Evolutionary conservation across 2,797 vertebrate genomes (phyloP).

Genomic region (Cirrhinus mrigala): DNA sequence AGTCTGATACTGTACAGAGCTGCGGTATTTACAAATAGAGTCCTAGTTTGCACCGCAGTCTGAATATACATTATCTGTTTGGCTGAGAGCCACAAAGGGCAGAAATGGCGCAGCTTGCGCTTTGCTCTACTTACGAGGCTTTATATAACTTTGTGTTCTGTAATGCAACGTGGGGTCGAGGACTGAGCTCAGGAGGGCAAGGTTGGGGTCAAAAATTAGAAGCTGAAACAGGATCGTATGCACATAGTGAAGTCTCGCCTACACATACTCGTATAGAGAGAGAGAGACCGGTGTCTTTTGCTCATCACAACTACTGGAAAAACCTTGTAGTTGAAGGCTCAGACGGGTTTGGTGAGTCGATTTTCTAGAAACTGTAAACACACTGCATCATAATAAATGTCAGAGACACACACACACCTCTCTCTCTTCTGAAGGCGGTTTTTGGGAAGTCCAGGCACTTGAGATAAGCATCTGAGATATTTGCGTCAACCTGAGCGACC

Average conservation of each 20-base stretch:
- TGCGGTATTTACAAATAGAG: conserved; percentile 51
- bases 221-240: conserved; percentile 48
- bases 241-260: conserved; percentile 39
- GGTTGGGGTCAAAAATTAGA: conserved; percentile 42
- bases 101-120: conserved; percentile 28
- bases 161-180: conserved; percentile 48
- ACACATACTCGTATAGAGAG: conserved; percentile 32
- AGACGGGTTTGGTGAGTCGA: conserved; percentile 35
- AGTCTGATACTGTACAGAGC: conserved; percentile 23
- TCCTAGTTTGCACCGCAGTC: conserved; percentile 21
- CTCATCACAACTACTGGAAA: conserved; percentile 31
- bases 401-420: conserved; percentile 37
- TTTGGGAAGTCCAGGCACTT: conserved; percentile 62
- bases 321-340: conserved; percentile 21
- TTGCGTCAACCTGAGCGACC: conserved; percentile 73
- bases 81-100: conserved; percentile 34
- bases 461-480: conserved; percentile 76
- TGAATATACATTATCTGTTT: conserved; percentile 50
- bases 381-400: conserved; percentile 50
- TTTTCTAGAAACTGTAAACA: conserved; percentile 33
- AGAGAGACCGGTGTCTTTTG: conserved; percentile 18
- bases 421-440: conserved; percentile 37
- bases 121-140: conserved; percentile 36
- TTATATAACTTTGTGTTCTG: conserved; percentile 46
- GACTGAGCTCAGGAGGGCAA: conserved; percentile 44